Percentiles rank a stretch among this genome's conserved stretches.
Evolutionary conservation across 2,797 vertebrate species (phyloP).

Genomic region (Toxotes lorentzi): DNA sequence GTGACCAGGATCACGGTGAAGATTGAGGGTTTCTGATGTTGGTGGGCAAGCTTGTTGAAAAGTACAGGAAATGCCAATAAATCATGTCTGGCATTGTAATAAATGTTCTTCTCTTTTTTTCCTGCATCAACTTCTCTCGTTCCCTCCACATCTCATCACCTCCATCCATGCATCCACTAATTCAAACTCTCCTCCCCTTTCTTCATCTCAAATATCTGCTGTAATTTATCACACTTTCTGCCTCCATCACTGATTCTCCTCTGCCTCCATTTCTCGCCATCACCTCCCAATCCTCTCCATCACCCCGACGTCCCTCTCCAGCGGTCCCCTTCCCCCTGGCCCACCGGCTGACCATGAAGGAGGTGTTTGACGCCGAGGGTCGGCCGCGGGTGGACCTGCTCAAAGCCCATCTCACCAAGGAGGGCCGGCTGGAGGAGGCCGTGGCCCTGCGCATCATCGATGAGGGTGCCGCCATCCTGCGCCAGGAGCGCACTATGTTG

Average conservation of each 20-base stretch:
- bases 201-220: constrained; percentile 13
- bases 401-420: constrained; percentile 90
- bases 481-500: constrained; percentile 90
- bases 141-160: constrained; percentile 6
- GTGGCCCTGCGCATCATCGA: constrained; percentile 88
- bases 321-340: constrained; percentile 90
- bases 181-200: constrained; percentile 9
- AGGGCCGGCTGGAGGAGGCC: constrained; percentile 88
- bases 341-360: constrained; percentile 89
- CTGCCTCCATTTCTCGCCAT: neutral
- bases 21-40: constrained; percentile 41
- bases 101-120: constrained; percentile 19
- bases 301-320: constrained; percentile 40
- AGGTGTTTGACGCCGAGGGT: constrained; percentile 89
- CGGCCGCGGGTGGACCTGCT: constrained; percentile 88
- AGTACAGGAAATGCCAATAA: constrained; percentile 48
- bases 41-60: constrained; percentile 34
- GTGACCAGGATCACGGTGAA: constrained; percentile 53
- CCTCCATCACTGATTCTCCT: constrained; percentile 35
- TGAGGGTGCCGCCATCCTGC: constrained; percentile 88
- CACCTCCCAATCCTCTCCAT: neutral
- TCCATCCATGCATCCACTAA: constrained; percentile 9
- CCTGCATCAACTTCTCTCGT: constrained; percentile 20
- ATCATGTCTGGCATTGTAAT: constrained; percentile 48
- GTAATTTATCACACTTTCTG: neutral